Evolutionary conservation across 1,140 invertebrate species (phyloP), one percentile per base, ranked within the genome.

Genomic region (Zaprionus inermis): DNA sequence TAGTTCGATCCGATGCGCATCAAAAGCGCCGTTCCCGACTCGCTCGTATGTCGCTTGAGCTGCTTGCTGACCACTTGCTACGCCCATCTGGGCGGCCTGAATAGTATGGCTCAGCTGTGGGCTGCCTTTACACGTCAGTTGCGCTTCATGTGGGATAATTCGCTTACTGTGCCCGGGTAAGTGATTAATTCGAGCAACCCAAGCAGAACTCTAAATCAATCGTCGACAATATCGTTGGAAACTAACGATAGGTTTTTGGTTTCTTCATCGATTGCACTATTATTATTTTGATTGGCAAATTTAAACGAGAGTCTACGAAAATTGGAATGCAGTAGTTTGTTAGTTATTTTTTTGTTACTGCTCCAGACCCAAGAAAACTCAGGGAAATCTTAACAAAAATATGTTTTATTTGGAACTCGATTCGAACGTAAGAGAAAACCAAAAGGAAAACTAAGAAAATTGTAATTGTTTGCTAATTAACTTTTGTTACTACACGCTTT

Each of bases 101-200:
- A 94, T 41, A 96, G 97, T 65, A 94, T 98, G 30, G 97, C 97
- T 1, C 97, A 99, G 86, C 86, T 99, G 0, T 99, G 98, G 97
- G 96, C 97, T 81, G 97, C 98, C 88, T 96, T 99, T 89, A 94
- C 96, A 0, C 95, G 97, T 73, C 98, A 99, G 92, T 94, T 99
- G 76, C 94, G 97, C 63, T 97, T 97, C 85, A 93, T 98, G 30
- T 98, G 97, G 97, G 97, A 99, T 74, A 96, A 96, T 78, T 94
- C 93, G 36, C 94, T 96, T 64, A 79, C 94, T 12, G 95, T 99
- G 73, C 96, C 96, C 14, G 98, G 97, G 97, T 98, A 93, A 96
- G 96, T 96, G 36, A 1, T 4, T n/a, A n/a, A n/a, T n/a, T n/a
- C n/a, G n/a, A n/a, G n/a, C n/a, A n/a, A n/a, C n/a, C n/a, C 14